Percentiles rank a stretch among this genome's conserved stretches.
Evolutionary conservation across 1,140 invertebrate species (phyloP).

Genomic region (Lepeophtheirus salmonis): DNA sequence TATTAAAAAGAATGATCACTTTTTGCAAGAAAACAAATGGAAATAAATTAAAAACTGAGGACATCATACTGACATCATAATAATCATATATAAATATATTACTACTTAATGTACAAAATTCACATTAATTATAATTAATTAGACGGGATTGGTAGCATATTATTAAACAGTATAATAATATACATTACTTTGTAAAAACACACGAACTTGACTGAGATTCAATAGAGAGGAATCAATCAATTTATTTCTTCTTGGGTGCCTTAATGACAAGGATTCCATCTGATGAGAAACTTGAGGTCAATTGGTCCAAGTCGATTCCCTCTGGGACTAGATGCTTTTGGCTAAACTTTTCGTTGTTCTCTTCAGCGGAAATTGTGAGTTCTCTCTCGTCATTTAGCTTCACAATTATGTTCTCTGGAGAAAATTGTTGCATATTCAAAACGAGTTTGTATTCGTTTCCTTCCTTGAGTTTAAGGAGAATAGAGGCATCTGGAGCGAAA

Average conservation of each 20-base stretch:
- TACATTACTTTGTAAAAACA: no score
- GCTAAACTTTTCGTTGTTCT: slow-evolving; percentile 10
- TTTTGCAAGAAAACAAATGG: no score
- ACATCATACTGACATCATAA: no score
- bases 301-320: slow-evolving; percentile 9
- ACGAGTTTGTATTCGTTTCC: slow-evolving; percentile 18
- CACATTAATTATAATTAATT: no score
- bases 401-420: slow-evolving; percentile 14
- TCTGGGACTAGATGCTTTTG: slow-evolving; percentile 14
- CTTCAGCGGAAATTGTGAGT: slow-evolving; percentile 10
- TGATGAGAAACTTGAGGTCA: slow-evolving; percentile 12
- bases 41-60: no score
- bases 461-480: slow-evolving; percentile 17
- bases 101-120: no score
- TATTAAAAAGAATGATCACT: no score
- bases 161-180: no score
- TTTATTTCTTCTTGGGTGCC: slow-evolving; percentile 16
- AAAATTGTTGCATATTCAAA: slow-evolving; percentile 17
- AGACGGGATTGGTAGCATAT: no score
- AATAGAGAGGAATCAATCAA: no score
- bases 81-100: no score
- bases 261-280: slow-evolving; percentile 18
- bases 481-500: not conserved
- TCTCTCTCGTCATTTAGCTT: slow-evolving; percentile 15
- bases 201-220: not conserved